Evolutionary conservation across 2,113 vertebrate species (phyloP).

Genomic region (Montifringilla adamsi): DNA sequence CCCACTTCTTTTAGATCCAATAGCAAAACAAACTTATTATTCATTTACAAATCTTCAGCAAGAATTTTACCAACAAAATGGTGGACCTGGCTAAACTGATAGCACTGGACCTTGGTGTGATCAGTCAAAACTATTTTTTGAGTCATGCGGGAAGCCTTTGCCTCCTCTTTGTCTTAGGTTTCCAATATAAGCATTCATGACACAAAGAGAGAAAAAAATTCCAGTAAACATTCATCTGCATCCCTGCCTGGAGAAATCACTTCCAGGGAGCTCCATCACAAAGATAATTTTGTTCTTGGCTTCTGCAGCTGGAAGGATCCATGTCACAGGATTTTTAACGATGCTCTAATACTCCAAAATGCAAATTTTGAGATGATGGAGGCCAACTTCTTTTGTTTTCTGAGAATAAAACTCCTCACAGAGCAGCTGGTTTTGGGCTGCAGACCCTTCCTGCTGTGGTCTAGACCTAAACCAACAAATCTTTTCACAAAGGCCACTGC

Average conservation of each 20-base stretch:
- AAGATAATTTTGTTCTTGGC: background rate
- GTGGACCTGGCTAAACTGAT: background rate
- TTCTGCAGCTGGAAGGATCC: background rate
- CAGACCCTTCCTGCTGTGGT: background rate
- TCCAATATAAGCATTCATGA: background rate
- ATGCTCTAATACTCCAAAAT: background rate
- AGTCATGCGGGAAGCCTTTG: background rate
- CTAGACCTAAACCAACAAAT: slow-evolving; percentile 28
- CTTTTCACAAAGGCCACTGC: background rate
- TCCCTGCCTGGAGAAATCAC: background rate
- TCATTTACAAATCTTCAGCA: background rate
- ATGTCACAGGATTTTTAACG: background rate
- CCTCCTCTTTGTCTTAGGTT: background rate
- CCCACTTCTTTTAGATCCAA: background rate
- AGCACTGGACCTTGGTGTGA: background rate
- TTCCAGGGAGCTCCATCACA: background rate
- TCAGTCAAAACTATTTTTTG: background rate
- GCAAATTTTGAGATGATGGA: background rate
- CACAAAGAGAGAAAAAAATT: background rate
- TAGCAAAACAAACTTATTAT: background rate
- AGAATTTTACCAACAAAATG: background rate
- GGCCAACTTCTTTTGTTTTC: background rate
- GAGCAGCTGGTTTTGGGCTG: background rate
- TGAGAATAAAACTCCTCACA: background rate
- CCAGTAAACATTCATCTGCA: fast-evolving